Evolutionary conservation across 2,888 invertebrate genomes (phyloP).

Genomic region (Drosophila helvetica): DNA sequence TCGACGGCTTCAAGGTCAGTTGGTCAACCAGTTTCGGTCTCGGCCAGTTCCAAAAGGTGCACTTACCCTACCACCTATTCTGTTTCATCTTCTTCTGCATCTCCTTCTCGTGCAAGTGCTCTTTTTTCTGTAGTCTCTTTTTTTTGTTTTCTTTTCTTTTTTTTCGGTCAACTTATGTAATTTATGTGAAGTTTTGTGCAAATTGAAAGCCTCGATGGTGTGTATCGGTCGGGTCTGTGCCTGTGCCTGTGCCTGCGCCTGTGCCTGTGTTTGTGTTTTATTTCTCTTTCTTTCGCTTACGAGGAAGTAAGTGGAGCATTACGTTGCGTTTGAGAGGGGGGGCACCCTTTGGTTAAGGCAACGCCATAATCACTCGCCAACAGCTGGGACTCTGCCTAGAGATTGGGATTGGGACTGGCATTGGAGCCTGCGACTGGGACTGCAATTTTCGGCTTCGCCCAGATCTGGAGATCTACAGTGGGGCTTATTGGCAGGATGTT

Average conservation of each 20-base stretch:
- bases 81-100: conserved; percentile 16
- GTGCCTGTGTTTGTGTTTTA: conserved; percentile 16
- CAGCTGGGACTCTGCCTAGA: conserved; percentile 18
- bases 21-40: conserved; percentile 58
- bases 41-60: conserved; percentile 47
- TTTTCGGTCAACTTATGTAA: conserved; percentile 68
- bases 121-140: conserved; percentile 12
- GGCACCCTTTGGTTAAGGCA: conserved; percentile 59
- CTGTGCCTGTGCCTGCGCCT: no score
- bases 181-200: conserved; percentile 78
- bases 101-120: conserved; percentile 29
- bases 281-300: conserved; percentile 42
- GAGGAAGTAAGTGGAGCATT: conserved; percentile 76
- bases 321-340: conserved; percentile 60
- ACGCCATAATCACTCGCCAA: conserved; percentile 53
- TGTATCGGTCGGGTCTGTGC: background rate
- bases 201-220: conserved; percentile 71
- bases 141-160: conserved; percentile 49
- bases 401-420: conserved; percentile 15
- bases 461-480: conserved; percentile 26
- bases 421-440: conserved; percentile 16
- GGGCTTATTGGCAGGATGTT: conserved; percentile 15
- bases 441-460: conserved; percentile 19
- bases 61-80: conserved; percentile 38
- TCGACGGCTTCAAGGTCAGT: conserved; percentile 66